Evolutionary conservation across 2,797 vertebrate species (phyloP).

Genomic region (Kryptopterus vitreolus): DNA sequence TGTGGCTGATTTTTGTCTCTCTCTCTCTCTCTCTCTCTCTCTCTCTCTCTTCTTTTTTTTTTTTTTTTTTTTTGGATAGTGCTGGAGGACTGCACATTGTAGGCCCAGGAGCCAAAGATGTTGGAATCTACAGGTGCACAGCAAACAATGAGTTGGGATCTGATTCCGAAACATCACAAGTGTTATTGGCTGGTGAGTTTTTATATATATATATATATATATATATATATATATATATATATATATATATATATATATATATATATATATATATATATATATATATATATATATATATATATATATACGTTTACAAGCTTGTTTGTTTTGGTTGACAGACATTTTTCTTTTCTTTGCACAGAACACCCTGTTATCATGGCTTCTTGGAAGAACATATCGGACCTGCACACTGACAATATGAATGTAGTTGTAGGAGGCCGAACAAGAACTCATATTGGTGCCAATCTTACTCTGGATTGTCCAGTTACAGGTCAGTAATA

Average conservation of each 20-base stretch:
- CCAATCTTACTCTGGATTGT: slow-evolving; percentile 79
- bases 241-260: neutral
- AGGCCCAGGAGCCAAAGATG: slow-evolving; percentile 73
- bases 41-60: slow-evolving; percentile 68
- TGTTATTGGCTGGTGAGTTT: slow-evolving; percentile 79
- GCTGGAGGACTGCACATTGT: slow-evolving; percentile 73
- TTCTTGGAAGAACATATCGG: slow-evolving; percentile 70
- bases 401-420: slow-evolving; percentile 63
- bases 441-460: slow-evolving; percentile 65
- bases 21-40: slow-evolving; percentile 59
- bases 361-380: slow-evolving; percentile 78
- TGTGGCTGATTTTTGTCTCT: slow-evolving; percentile 30
- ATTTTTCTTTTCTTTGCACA: slow-evolving; percentile 58
- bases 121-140: slow-evolving; percentile 81
- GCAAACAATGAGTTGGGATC: slow-evolving; percentile 74
- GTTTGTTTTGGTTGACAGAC: slow-evolving; percentile 8
- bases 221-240: neutral
- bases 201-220: neutral
- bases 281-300: neutral
- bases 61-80: slow-evolving; percentile 66
- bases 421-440: slow-evolving; percentile 73
- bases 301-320: neutral
- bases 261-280: neutral
- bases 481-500: slow-evolving; percentile 78
- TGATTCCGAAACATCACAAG: slow-evolving; percentile 74